Conservation (phyloP, 2,888 invertebrate species). For the Eumacrocentrus americanus region DNA sequence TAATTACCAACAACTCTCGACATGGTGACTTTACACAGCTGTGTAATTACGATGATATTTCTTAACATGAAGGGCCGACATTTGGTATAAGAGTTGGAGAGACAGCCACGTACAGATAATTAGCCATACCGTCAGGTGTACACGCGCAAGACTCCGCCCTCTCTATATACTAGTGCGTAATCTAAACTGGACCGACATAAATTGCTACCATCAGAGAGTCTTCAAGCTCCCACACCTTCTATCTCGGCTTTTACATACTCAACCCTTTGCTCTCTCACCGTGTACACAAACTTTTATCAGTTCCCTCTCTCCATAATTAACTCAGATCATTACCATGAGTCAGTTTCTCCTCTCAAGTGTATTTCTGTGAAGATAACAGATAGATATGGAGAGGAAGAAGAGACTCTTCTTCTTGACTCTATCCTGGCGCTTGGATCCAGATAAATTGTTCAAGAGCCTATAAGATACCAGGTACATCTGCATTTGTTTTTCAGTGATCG, state of each 20-base stretch:
- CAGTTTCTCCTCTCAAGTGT: neutral
- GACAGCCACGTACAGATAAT: constrained; percentile 8
- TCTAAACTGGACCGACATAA: constrained; percentile 36
- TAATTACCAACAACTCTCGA: constrained; percentile 21
- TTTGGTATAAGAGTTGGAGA: neutral
- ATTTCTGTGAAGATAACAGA: neutral
- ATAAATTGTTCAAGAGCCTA: constrained; percentile 1
- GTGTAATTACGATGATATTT: constrained; percentile 35
- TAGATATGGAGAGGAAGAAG: neutral
- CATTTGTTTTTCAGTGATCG: neutral
- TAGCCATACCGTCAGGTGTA: constrained; percentile 4
- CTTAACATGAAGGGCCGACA: constrained; percentile 22
- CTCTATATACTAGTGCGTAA: constrained; percentile 7
- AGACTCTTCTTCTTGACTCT: neutral
- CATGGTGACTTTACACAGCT: constrained; percentile 13
- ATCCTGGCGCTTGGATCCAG: neutral
- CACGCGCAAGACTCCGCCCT: neutral
- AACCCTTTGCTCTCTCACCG: neutral
- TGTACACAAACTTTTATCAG: constrained; percentile 22
- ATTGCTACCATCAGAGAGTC: constrained; percentile 25
- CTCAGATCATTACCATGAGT: constrained; percentile 8
- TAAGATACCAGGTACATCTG: neutral
- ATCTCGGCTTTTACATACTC: constrained; percentile 7
- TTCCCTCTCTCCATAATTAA: neutral
- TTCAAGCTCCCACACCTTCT: neutral